These are phyloP conservation scores for Diachasmimorpha longicaudata DNA, from an alignment of 1,140 invertebrate genomes.

Conservation along the genomic window DNA sequence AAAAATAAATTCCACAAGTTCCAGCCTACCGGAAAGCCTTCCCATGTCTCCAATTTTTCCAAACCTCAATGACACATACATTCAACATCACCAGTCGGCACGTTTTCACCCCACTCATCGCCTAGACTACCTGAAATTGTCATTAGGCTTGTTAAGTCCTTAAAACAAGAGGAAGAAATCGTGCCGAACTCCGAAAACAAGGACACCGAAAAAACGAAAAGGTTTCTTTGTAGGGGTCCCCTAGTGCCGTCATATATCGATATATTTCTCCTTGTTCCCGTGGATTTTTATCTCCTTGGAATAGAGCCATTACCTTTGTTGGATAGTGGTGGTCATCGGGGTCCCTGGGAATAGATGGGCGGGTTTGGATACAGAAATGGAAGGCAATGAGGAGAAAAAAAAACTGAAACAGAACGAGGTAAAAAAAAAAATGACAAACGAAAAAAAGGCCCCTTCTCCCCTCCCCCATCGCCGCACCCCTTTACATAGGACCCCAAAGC, in stretches of 20 bases:
- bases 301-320: conserved; percentile 18
- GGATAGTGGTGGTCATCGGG: neutral
- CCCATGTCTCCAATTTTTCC: conserved; percentile 1
- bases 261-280: neutral
- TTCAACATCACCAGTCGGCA: conserved; percentile 12
- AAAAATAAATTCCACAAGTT: neutral
- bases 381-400: neutral
- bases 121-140: conserved; percentile 27
- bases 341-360: neutral
- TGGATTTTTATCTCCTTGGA: conserved; percentile 12
- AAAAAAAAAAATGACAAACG: neutral
- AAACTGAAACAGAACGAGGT: neutral
- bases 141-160: conserved; percentile 14
- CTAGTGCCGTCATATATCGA: conserved; percentile 10
- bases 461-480: neutral
- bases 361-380: neutral
- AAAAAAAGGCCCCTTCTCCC: neutral
- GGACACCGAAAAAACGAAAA: neutral
- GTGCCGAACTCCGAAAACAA: neutral
- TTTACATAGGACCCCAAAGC: neutral
- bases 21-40: conserved; percentile 11
- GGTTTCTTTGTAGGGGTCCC: neutral
- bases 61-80: neutral
- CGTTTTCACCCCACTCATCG: neutral
- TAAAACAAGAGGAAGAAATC: conserved; percentile 5